Conservation (phyloP, 2,113 vertebrate genomes). For the Lophochroa leadbeateri region DNA sequence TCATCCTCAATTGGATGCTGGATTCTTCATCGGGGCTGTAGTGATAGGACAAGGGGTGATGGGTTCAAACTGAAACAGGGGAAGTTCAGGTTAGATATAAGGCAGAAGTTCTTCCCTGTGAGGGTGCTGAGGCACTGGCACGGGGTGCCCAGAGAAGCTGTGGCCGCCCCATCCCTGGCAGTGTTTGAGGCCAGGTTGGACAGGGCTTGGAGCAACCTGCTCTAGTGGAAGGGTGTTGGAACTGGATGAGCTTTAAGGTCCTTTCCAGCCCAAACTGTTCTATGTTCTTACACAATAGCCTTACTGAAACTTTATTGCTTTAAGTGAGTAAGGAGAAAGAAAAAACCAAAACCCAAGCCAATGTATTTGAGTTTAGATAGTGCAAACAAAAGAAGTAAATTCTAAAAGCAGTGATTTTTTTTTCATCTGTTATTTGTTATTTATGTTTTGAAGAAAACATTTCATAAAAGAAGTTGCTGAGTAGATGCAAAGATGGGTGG, state of each 20-base stretch:
- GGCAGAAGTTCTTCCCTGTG: no score
- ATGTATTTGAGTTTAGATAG: neutral
- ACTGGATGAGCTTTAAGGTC: neutral
- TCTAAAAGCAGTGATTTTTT: neutral
- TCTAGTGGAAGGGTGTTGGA: neutral
- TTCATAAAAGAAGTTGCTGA: neutral
- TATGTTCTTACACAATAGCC: neutral
- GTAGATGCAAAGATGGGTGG: neutral
- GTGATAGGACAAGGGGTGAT: neutral
- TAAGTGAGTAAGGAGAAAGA: neutral
- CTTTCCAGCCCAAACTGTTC: neutral
- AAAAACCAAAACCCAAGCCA: neutral
- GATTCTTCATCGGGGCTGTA: neutral
- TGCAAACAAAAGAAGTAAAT: neutral
- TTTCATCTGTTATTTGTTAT: neutral
- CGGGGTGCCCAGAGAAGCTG: no score
- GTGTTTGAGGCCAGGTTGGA: no score
- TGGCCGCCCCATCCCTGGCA: no score
- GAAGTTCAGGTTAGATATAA: neutral
- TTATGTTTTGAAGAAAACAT: neutral
- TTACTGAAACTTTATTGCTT: neutral
- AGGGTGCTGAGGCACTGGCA: no score
- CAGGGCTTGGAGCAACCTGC: neutral
- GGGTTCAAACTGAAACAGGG: neutral
- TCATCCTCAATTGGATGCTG: neutral